These are phyloP conservation scores for Eupithecia pulchellata DNA, from an alignment of 2,888 invertebrate genomes.

Conservation along the genomic window DNA sequence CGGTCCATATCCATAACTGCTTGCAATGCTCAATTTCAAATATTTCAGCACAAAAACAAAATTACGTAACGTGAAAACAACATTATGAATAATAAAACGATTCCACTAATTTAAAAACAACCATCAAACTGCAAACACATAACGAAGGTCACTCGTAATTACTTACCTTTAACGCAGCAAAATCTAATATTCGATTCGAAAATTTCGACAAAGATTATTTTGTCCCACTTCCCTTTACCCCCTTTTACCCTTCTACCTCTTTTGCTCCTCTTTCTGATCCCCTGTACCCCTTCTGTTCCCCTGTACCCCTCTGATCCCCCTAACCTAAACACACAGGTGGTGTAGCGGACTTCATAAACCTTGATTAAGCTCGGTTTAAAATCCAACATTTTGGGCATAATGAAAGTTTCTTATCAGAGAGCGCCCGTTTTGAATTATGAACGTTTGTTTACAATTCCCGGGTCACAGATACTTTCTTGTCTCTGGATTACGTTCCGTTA, in stretches of 20 bases:
- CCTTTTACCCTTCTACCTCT: slow-evolving; percentile 49
- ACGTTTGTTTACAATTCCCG: slow-evolving; percentile 62
- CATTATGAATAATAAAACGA: slow-evolving; percentile 25
- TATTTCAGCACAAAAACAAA: slow-evolving; percentile 1
- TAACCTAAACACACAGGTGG: slow-evolving; percentile 80
- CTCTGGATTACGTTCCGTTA: slow-evolving; percentile 40
- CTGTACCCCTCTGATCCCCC: slow-evolving; percentile 23
- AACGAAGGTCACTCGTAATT: slow-evolving; percentile 50
- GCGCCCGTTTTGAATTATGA: slow-evolving; percentile 80
- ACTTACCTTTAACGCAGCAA: slow-evolving; percentile 56
- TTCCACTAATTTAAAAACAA: slow-evolving; percentile 31
- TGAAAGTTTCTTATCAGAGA: slow-evolving; percentile 84
- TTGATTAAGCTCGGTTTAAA: slow-evolving; percentile 83
- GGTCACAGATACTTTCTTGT: slow-evolving; percentile 46
- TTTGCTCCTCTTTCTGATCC: slow-evolving; percentile 39
- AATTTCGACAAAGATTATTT: slow-evolving; percentile 76
- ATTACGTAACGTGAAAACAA: slow-evolving; percentile 22
- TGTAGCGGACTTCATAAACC: slow-evolving; percentile 65
- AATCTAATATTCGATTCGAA: slow-evolving; percentile 74
- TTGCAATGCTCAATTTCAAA: neutral
- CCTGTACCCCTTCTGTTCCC: slow-evolving; percentile 16
- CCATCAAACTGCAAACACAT: slow-evolving; percentile 41
- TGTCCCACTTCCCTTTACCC: slow-evolving; percentile 51
- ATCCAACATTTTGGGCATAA: slow-evolving; percentile 80
- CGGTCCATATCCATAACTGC: neutral